Conservation (phyloP, 2,797 vertebrate genomes). For the Steatocranus sp. region DNA sequence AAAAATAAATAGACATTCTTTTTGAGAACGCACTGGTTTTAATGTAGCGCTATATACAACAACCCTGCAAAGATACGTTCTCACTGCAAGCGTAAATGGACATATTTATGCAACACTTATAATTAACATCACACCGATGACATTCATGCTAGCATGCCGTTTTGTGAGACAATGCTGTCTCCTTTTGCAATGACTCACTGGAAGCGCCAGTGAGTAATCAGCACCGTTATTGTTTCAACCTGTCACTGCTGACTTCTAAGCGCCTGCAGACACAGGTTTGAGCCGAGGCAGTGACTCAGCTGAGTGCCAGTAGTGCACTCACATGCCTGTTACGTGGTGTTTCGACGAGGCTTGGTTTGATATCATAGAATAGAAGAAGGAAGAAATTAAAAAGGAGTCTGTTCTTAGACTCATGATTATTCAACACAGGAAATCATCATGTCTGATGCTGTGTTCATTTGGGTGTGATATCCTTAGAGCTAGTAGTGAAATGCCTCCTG, state of each 20-base stretch:
- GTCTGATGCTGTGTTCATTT: background rate
- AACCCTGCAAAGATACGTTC: background rate
- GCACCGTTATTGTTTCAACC: constrained; percentile 67
- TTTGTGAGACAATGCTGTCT: constrained; percentile 61
- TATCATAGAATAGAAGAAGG: background rate
- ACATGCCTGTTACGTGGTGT: constrained; percentile 43
- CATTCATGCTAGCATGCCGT: background rate
- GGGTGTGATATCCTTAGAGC: background rate
- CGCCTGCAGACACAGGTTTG: constrained; percentile 68
- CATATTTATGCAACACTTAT: constrained; percentile 8
- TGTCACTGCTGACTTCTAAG: constrained; percentile 50
- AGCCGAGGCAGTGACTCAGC: constrained; percentile 58
- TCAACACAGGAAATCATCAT: constrained; percentile 21
- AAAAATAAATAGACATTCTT: background rate
- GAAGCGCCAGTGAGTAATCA: constrained; percentile 67
- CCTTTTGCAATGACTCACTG: constrained; percentile 65
- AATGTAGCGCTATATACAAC: background rate
- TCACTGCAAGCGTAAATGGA: background rate
- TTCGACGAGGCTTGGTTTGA: constrained; percentile 1
- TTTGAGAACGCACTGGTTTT: background rate
- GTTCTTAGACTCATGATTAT: background rate
- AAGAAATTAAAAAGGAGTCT: background rate
- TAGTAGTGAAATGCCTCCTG: background rate
- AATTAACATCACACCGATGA: background rate
- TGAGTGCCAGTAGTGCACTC: constrained; percentile 32